phyloP scores from a whole-genome alignment of 1,140 invertebrate genomes.

The Panagrolaimus sp. region DNA sequence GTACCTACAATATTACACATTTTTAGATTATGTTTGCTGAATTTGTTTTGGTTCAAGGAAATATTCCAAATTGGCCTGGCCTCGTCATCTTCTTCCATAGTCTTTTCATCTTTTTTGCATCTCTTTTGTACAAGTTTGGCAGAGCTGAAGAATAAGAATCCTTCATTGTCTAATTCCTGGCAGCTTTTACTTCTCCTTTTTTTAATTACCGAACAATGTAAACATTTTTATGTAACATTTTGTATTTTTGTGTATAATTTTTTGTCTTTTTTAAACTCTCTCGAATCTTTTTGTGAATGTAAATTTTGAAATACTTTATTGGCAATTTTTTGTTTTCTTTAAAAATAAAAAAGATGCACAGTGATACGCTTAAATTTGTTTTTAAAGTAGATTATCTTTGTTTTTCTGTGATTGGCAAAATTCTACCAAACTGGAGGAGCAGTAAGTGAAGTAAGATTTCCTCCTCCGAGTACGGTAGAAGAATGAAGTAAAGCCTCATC shows the following conservation, averaged over 20 bases:
- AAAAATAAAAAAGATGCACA: not conserved
- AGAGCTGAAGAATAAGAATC: conserved; percentile 73
- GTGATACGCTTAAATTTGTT: not conserved
- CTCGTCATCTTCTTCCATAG: conserved; percentile 89
- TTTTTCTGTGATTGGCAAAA: not conserved
- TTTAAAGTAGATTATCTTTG: not conserved
- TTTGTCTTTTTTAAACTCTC: not conserved
- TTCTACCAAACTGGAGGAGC: not conserved
- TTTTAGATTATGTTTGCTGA: conserved; percentile 83
- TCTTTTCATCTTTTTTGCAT: conserved; percentile 82
- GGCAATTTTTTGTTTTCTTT: not conserved
- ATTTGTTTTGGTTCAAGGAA: conserved; percentile 49
- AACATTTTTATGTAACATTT: too few species aligned
- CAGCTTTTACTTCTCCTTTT: conserved; percentile 6
- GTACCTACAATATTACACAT: conserved; percentile 65
- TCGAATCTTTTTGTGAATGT: not conserved
- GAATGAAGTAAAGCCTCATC: not conserved
- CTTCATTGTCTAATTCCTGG: not conserved
- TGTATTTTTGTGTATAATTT: not conserved
- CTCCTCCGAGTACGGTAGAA: not conserved
- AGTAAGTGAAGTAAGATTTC: not conserved
- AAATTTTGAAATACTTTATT: not conserved
- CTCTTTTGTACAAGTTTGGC: conserved; percentile 86
- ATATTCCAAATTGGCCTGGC: conserved; percentile 61
- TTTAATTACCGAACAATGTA: not conserved